phyloP scores from a whole-genome alignment of 2,797 vertebrate genomes.

The Nothura maculosa region DNA sequence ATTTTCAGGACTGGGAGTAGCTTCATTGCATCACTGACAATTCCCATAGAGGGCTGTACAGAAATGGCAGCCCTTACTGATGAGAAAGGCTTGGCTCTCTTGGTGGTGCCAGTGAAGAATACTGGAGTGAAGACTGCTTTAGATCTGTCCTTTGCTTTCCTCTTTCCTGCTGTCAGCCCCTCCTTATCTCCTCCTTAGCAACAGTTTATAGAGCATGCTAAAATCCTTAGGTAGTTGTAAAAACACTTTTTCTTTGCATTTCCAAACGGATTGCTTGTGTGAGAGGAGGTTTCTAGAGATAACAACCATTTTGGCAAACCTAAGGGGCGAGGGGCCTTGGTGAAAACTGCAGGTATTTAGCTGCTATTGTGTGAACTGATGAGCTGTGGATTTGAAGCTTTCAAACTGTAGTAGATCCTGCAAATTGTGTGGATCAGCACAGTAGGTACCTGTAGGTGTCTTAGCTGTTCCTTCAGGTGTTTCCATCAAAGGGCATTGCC shows the following conservation, averaged over 20 bases:
- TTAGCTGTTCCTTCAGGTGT: background rate
- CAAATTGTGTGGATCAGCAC: background rate
- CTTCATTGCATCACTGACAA: background rate
- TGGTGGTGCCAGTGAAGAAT: accelerated
- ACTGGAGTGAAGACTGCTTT: background rate
- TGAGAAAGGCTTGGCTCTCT: background rate
- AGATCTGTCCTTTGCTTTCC: background rate
- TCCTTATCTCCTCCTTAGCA: background rate
- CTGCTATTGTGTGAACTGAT: background rate
- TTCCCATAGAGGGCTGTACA: background rate
- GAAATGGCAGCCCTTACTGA: background rate
- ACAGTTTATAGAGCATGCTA: background rate
- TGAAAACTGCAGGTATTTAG: background rate
- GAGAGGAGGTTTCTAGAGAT: background rate
- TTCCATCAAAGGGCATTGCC: background rate
- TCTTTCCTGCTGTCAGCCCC: background rate
- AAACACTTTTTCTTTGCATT: background rate
- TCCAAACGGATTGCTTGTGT: background rate
- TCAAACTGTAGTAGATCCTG: background rate
- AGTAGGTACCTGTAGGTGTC: accelerated
- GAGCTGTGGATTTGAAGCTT: background rate
- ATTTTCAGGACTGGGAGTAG: background rate
- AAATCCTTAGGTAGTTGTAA: background rate
- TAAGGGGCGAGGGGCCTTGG: background rate
- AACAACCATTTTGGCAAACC: background rate